Evolutionary conservation across 2,797 vertebrate species (phyloP), one percentile per base, ranked within the genome.

Genomic region (Apogon hyalosoma): DNA sequence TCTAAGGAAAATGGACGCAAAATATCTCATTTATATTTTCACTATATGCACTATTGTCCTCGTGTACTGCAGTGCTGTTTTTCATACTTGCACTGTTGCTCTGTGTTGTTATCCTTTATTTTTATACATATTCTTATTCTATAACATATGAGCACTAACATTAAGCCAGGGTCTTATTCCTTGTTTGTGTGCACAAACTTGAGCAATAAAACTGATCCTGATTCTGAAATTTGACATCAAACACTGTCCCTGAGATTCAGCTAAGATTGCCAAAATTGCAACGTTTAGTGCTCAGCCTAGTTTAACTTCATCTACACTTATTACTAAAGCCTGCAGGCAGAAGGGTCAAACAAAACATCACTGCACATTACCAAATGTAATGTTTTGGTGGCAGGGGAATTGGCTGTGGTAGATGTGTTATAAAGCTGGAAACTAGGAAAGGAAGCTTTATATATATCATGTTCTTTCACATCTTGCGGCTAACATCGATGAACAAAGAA

Each of bases 301-400:
- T 82, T 71, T 56, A 42, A 59, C 42, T 56, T 70, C 1, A 43
- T 50, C 63, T 73, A 55, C 33, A 62, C 36, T 72, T 58, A 54
- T 75, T 56, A 59, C 57, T 55, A 7, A 39, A 52, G 60, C 69
- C 73, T 57, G 46, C 54, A 42, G 63, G 71, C 68, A 2, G 24
- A 50, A 69, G 70, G 57, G 13, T 36, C 33, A 3, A 36, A 43
- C 79, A 55, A 28, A 50, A 52, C 6, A 62, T 67, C 14, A 56
- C 31, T n/a, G 52, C 59, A 49, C 18, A 38, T 74, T 58, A 74
- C 76, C 63, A 64, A 74, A 80, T 78, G 72, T 73, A 77, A 80
- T 48, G 46, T 66, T 73, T 76, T 73, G 74, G 69, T 69, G 59
- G 62, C 65, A 48, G 46, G 58, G 64, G 63, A 80, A 72, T 71